A percentile compares a stretch with the other conserved stretches of the same genome.
Evolutionary conservation across 1,140 invertebrate genomes (phyloP).

Genomic region (Leptopilina boulardi): DNA sequence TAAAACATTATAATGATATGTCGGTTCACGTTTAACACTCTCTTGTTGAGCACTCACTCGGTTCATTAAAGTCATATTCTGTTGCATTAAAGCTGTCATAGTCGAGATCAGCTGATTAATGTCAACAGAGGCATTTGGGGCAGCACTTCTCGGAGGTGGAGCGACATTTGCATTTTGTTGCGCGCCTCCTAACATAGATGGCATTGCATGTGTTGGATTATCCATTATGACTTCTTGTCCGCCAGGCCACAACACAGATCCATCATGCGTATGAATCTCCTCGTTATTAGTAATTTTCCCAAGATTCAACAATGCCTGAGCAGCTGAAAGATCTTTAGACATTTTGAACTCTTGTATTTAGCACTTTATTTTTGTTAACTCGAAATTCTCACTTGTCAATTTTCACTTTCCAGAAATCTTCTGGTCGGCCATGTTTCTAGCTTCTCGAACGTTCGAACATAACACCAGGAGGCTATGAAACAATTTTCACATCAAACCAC

Average conservation of each 20-base stretch:
- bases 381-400: neutral
- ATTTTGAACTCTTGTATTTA: neutral
- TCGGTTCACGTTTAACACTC: neutral
- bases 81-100: neutral
- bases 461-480: too few relatives aligned
- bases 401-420: too few relatives aligned
- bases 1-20: constrained; percentile 37
- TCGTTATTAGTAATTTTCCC: fast-evolving
- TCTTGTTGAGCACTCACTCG: neutral
- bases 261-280: neutral
- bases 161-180: neutral
- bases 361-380: neutral
- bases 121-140: neutral
- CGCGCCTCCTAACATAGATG: neutral
- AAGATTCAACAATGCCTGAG: neutral
- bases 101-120: neutral
- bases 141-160: neutral
- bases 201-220: neutral
- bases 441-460: too few relatives aligned
- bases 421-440: too few relatives aligned
- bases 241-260: neutral
- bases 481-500: neutral
- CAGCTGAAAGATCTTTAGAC: neutral
- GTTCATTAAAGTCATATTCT: neutral
- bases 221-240: neutral